Base-by-base conservation (phyloP, 2,888 invertebrate species). In the Platycheirus rosarum region DNA sequence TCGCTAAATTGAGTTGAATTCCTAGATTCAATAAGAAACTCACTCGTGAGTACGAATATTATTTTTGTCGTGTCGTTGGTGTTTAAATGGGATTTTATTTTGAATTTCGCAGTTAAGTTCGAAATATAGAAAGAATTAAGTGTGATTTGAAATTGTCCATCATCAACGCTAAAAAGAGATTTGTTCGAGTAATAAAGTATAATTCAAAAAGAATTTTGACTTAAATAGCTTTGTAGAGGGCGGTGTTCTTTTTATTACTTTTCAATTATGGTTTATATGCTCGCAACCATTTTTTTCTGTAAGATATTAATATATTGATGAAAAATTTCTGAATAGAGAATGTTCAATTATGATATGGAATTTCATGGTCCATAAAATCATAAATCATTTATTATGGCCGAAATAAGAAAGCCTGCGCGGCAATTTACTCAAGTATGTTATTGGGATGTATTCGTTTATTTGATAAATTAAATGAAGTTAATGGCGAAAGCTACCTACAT, bases 1-100 rank as follows among this genome's bases (percentile, higher is more conserved):
- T 49, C 75, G 53, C 46, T 49, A 70, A 70, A 80, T 75, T 76
- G 70, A 70, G 62, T 76, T 80, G 65, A 80, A 60, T 66, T 71
- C 53, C 53, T 48, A 66, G 57, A 53, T 53, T 65, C 62, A 42
- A 60, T 60, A 42, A 55, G 42, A 14, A 11, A 40, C 20, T 57
- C 23, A 70, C 29, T 42, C 65, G 69, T 60, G 53, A 37, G 51
- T 37, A 48, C 35, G 46, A 48, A 57, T 60, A 76, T 66, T 75
- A 80, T 74, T 79, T 44, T n/a, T n/a, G n/a, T n/a, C n/a, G n/a
- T n/a, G 16, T 32, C 18, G 66, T 20, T 62, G 65, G 32, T 51
- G 57, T 63, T 74, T 46, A 44, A 63, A 79, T 74, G 55, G 68
- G 62, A 55, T 74, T 26, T 20, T 18, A 40, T 14, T 6, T 40